phyloP scores from a whole-genome alignment of 1,140 invertebrate species.

The Heliothis subflexa region DNA sequence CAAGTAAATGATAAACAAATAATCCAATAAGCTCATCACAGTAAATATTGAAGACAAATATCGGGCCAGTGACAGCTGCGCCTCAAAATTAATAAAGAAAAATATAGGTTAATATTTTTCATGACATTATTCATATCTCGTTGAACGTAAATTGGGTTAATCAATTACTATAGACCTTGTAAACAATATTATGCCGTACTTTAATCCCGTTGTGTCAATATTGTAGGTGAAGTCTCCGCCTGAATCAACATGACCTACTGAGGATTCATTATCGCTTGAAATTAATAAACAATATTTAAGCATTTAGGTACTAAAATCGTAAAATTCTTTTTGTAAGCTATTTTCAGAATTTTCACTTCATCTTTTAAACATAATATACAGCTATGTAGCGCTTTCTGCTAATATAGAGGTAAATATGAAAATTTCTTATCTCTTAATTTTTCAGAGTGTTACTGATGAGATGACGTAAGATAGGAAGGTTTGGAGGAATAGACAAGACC shows the following conservation, averaged over 20 bases:
- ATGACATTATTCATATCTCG: neutral
- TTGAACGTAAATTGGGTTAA: constrained; percentile 8
- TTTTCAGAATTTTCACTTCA: too few relatives aligned
- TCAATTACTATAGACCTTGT: constrained; percentile 9
- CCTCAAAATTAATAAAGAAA: constrained; percentile 10
- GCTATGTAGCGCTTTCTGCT: too few relatives aligned
- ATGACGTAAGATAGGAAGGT: too few relatives aligned
- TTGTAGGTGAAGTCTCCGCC: neutral
- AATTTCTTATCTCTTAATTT: too few relatives aligned
- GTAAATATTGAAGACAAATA: constrained; percentile 4
- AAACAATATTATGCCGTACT: neutral
- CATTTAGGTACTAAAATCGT: too few relatives aligned
- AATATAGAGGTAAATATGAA: too few relatives aligned
- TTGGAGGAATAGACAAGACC: too few relatives aligned
- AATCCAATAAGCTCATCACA: neutral
- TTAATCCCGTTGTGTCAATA: constrained; percentile 25
- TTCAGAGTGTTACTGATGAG: too few relatives aligned
- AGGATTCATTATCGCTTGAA: neutral
- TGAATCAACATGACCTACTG: constrained; percentile 12
- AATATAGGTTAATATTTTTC: neutral
- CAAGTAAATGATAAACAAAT: neutral
- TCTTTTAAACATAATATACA: too few relatives aligned
- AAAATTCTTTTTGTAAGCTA: too few relatives aligned
- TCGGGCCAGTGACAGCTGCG: neutral
- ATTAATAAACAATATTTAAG: neutral